A percentile compares a stretch with the other conserved stretches of the same genome.
phyloP scores from a whole-genome alignment of 2,797 vertebrate genomes.

The Zenarchopterus dispar region DNA sequence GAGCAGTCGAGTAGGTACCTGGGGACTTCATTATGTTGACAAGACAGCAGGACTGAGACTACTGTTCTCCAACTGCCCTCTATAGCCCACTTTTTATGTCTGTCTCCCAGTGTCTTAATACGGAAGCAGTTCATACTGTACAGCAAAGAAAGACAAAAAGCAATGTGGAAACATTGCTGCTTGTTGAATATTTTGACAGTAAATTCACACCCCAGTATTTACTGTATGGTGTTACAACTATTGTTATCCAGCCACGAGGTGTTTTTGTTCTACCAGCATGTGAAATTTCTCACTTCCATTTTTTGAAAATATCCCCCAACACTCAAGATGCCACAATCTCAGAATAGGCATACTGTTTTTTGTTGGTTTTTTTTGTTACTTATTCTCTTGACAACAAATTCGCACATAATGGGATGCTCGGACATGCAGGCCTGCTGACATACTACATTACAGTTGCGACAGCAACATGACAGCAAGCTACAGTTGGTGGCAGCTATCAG shows the following conservation, averaged over 20 bases:
- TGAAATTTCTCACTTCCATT: conserved; percentile 9
- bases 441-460: conserved; percentile 59
- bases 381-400: conserved; percentile 50
- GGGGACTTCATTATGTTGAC: conserved; percentile 81
- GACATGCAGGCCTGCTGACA: conserved; percentile 51
- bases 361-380: conserved; percentile 13
- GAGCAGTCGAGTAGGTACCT: conserved; percentile 69
- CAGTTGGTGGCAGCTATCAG: conserved; percentile 67
- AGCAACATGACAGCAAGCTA: conserved; percentile 63
- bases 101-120: conserved; percentile 18
- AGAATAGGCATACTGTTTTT: conserved; percentile 12
- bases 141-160: conserved; percentile 3
- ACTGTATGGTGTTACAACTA: background rate
- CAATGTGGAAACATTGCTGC: background rate
- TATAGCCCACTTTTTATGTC: conserved; percentile 25
- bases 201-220: background rate
- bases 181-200: conserved; percentile 8
- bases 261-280: background rate
- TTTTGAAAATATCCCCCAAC: background rate
- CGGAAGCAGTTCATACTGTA: conserved; percentile 11
- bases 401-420: conserved; percentile 39
- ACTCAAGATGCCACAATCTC: background rate
- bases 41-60: conserved; percentile 58
- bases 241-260: background rate
- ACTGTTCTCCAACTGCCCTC: conserved; percentile 36